A percentile compares a stretch with the other conserved stretches of the same genome.
These are phyloP conservation scores for Chiloscyllium plagiosum DNA, from an alignment of 2,113 vertebrate species.

Conservation along the genomic window DNA sequence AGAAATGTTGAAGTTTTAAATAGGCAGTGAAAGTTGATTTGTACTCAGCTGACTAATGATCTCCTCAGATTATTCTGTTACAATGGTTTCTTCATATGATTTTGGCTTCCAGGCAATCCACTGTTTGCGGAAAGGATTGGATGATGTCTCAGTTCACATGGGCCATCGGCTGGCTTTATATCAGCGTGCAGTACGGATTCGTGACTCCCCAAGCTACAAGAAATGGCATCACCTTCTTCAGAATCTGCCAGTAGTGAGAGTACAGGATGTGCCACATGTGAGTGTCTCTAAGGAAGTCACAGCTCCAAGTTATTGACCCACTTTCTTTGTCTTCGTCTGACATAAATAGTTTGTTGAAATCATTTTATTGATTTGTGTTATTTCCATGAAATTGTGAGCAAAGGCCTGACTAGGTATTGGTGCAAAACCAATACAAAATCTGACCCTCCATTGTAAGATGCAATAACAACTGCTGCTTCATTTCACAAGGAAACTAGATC, in stretches of 20 bases:
- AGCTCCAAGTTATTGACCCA: background rate
- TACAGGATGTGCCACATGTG: conserved; percentile 79
- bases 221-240: conserved; percentile 57
- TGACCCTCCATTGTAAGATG: background rate
- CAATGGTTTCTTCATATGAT: background rate
- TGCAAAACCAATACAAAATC: background rate
- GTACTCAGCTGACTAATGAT: background rate
- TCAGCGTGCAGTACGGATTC: conserved; percentile 76
- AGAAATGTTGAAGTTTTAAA: background rate
- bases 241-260: conserved; percentile 61
- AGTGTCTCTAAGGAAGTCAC: conserved; percentile 41
- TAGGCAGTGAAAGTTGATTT: background rate
- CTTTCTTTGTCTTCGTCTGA: background rate
- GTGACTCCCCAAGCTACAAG: conserved; percentile 67
- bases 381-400: background rate
- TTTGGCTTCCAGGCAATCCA: conserved; percentile 59
- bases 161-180: conserved; percentile 79
- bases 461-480: background rate
- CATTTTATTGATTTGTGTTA: background rate
- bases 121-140: conserved; percentile 70
- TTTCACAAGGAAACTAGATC: background rate
- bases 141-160: conserved; percentile 71
- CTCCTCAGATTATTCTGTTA: background rate
- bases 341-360: background rate
- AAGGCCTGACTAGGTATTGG: background rate